Conservation (phyloP, 2,888 invertebrate genomes). For the Catocala sponsa region DNA sequence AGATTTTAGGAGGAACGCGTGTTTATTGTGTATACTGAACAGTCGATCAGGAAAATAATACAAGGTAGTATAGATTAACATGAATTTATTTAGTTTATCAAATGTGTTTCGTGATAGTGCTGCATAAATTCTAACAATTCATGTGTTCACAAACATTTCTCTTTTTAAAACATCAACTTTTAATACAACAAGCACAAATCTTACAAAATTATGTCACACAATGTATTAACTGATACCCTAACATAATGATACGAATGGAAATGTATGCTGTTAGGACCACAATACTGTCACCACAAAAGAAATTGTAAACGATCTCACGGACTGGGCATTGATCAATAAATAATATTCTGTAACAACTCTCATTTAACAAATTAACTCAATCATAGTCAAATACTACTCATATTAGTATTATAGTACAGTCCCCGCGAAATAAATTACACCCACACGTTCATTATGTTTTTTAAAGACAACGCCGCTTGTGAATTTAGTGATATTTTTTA, state of each 20-base stretch:
- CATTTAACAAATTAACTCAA: slow-evolving; percentile 51
- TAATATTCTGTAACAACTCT: slow-evolving; percentile 43
- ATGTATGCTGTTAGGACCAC: slow-evolving; percentile 63
- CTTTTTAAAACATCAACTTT: slow-evolving; percentile 66
- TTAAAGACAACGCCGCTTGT: slow-evolving; percentile 37
- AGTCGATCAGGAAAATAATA: slow-evolving; percentile 47
- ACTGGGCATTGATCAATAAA: slow-evolving; percentile 28
- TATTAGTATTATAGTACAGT: slow-evolving; percentile 37
- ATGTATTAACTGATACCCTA: slow-evolving; percentile 22
- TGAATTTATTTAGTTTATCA: slow-evolving; percentile 85
- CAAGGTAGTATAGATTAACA: slow-evolving; percentile 74
- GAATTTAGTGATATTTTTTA: slow-evolving; percentile 45
- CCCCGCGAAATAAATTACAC: slow-evolving; percentile 20
- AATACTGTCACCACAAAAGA: slow-evolving; percentile 41
- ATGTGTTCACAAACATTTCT: slow-evolving; percentile 73
- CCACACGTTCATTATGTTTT: slow-evolving; percentile 17
- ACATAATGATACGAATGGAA: slow-evolving; percentile 40
- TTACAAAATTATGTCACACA: slow-evolving; percentile 46
- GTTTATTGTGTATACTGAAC: slow-evolving; percentile 14
- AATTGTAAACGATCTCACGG: slow-evolving; percentile 14
- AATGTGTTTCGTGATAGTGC: slow-evolving; percentile 84
- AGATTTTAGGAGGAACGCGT: slow-evolving; percentile 8
- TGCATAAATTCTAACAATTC: slow-evolving; percentile 77
- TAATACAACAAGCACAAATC: slow-evolving; percentile 65
- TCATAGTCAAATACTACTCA: slow-evolving; percentile 25